Evolutionary conservation across 2,888 invertebrate species (phyloP), one percentile per base, ranked within the genome.

Genomic region (Hirtodrosophila histrioides): DNA sequence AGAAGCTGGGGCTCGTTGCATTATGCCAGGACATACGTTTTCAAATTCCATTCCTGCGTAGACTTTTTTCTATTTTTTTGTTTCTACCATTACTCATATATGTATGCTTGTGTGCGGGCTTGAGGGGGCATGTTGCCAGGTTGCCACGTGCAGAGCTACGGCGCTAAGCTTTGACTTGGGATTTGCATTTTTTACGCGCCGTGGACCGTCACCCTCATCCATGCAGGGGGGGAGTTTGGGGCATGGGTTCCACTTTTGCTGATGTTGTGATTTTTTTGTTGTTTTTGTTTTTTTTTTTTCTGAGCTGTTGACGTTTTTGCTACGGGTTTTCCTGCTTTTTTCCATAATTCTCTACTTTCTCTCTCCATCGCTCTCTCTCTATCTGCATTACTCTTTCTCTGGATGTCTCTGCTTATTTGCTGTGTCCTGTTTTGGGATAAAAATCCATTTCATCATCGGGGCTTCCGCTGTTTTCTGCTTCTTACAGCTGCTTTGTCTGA

Each of bases 91-190:
- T 79, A 73, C 83, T 76, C 80, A 76, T 76, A 72, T 63, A 60
- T 75, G 51, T 55, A 51, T 64, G 48, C 33, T n/a, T 51, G 56
- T 62, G 45, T 44, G 54, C 36, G 5, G 24, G 23, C n/a, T 29
- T 11, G 4, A 37, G 51, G 40, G 31, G 45, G 49, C 64, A 57
- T 80, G 81, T 82, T 82, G 83, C 77, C 82, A 67, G 83, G 82
- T 70, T 82, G 86, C 82, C 86, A 87, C 86, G 88, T 86, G 73
- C 88, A 65, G 73, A 51, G 75, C 70, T 49, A 65, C 70, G 73
- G 70, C 73, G 80, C 84, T 88, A 89, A 90, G 89, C 89, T 88
- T 87, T 89, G 86, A 89, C 89, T 89, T 75, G 90, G 89, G 89
- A 89, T 89, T 89, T 90, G 86, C 88, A 78, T 81, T 87, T 88